These are phyloP conservation scores for Phyllotis vaccarum DNA, from an alignment of 2,797 vertebrate species.

Conservation along the genomic window DNA sequence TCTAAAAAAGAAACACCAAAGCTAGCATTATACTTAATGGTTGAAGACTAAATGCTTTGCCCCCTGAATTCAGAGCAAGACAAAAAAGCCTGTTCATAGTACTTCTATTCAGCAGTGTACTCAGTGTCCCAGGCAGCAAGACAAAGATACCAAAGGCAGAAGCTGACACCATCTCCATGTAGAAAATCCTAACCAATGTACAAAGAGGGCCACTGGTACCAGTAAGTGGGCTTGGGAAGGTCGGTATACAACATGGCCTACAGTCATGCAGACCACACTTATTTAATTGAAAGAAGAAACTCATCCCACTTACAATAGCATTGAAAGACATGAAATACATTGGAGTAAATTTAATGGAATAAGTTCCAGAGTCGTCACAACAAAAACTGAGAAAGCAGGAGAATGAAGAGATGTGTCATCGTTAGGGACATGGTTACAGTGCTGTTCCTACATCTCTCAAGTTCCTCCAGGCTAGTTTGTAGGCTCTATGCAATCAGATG, in stretches of 20 bases:
- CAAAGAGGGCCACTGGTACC: background rate
- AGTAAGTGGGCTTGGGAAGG: constrained; percentile 1
- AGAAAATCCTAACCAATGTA: constrained; percentile 20
- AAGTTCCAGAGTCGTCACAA: background rate
- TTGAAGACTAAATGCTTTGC: constrained; percentile 67
- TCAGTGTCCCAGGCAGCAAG: constrained; percentile 8
- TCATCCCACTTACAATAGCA: background rate
- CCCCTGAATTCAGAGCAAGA: constrained; percentile 35
- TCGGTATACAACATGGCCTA: background rate
- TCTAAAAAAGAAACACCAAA: constrained; percentile 23
- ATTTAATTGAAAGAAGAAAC: background rate
- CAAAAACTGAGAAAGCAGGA: constrained; percentile 2
- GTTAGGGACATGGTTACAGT: background rate
- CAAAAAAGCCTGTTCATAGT: constrained; percentile 33
- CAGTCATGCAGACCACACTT: background rate
- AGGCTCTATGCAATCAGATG: background rate
- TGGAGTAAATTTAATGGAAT: constrained; percentile 2
- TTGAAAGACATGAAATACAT: background rate
- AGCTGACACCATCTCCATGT: constrained; percentile 34
- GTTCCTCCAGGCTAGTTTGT: background rate
- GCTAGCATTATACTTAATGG: constrained; percentile 21
- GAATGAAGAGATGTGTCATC: background rate
- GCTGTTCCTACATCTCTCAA: background rate
- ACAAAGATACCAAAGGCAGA: constrained; percentile 11
- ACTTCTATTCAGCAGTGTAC: background rate